Evolutionary conservation across 2,888 invertebrate species (phyloP).

Genomic region (Boloria selene): DNA sequence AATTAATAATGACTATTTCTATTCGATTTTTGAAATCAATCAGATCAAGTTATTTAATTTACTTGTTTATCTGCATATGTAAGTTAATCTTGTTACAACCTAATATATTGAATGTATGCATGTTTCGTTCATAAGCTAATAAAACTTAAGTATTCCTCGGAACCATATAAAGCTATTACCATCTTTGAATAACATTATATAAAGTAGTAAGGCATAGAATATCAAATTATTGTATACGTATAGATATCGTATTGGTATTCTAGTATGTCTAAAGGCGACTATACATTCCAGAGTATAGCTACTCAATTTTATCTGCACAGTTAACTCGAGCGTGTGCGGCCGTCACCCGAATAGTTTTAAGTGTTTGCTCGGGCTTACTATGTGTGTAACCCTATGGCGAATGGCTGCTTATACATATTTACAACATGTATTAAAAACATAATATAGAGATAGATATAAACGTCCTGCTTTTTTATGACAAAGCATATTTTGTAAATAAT

Average conservation of each 20-base stretch:
- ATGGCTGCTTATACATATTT: too few species aligned
- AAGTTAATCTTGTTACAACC: background rate
- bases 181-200: constrained; percentile 34
- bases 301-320: too few species aligned
- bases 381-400: too few species aligned
- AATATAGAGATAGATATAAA: background rate
- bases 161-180: constrained; percentile 41
- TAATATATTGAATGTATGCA: background rate
- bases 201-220: background rate
- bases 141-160: constrained; percentile 32
- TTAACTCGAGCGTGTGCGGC: too few species aligned
- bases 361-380: too few species aligned
- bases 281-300: too few species aligned
- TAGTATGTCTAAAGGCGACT: background rate
- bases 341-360: too few species aligned
- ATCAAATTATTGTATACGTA: background rate
- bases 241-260: background rate
- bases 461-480: background rate
- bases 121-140: constrained; percentile 27
- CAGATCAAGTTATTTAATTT: too few species aligned
- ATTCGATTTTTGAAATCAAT: too few species aligned
- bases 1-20: too few species aligned
- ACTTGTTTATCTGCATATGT: too few species aligned
- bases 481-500: too few species aligned
- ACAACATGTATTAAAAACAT: background rate